Conservation (phyloP, 2,888 invertebrate genomes). For the Amiota communis region DNA sequence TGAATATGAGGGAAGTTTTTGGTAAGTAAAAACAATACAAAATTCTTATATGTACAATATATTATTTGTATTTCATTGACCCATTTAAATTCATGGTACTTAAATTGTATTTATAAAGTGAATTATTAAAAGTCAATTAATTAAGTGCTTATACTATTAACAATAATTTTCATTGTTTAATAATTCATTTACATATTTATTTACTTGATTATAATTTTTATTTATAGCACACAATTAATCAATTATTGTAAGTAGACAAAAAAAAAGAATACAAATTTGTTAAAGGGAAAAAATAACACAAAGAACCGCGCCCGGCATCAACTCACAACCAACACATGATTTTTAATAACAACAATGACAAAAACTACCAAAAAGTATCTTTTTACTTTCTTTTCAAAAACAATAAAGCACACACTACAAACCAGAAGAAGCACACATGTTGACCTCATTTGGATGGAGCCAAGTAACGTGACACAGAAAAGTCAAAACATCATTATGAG, state of each 20-base stretch:
- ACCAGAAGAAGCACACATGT: not conserved
- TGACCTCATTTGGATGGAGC: constrained; percentile 13
- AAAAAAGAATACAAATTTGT: too few species aligned
- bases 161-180: not conserved
- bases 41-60: too few species aligned
- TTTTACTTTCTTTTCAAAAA: constrained; percentile 7
- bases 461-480: constrained; percentile 21
- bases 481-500: not conserved
- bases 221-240: not conserved
- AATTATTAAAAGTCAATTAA: not conserved
- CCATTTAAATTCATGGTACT: not conserved
- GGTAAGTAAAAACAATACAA: too few species aligned
- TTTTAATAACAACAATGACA: not conserved
- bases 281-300: not conserved
- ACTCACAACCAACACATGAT: not conserved
- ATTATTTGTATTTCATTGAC: constrained; percentile 8
- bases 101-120: too few species aligned
- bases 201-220: too few species aligned
- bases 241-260: not conserved
- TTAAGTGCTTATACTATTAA: constrained; percentile 5
- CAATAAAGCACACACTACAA: constrained; percentile 4
- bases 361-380: not conserved
- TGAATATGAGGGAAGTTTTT: not conserved
- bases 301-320: not conserved
- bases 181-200: not conserved